A percentile compares a stretch with the other conserved stretches of the same genome.
These are phyloP conservation scores for Microctenopoma stevenorrisi DNA, from an alignment of 2,797 vertebrate species.

Conservation along the genomic window DNA sequence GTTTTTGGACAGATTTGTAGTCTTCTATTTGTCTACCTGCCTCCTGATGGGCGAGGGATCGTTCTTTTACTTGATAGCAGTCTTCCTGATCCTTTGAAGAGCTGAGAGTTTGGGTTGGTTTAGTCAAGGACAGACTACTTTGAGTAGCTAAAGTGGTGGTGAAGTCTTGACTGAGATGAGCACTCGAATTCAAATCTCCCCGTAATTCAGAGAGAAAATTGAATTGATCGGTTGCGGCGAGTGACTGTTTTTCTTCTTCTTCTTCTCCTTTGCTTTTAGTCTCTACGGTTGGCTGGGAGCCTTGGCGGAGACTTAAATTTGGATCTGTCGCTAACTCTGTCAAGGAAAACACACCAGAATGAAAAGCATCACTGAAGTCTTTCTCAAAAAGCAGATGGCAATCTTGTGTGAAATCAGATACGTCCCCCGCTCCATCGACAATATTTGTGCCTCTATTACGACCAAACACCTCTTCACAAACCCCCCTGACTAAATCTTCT, in stretches of 20 bases:
- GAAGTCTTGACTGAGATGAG: slow-evolving; percentile 24
- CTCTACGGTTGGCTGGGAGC: background rate
- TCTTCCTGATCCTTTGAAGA: slow-evolving; percentile 43
- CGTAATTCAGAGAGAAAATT: slow-evolving; percentile 12
- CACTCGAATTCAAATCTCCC: slow-evolving; percentile 36
- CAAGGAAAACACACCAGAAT: slow-evolving; percentile 49
- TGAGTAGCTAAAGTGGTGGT: background rate
- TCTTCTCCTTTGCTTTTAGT: slow-evolving; percentile 7
- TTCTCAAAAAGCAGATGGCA: slow-evolving; percentile 33
- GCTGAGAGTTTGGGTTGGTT: slow-evolving; percentile 25
- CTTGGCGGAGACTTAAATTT: slow-evolving; percentile 16
- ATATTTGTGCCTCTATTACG: slow-evolving; percentile 13
- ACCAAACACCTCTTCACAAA: slow-evolving; percentile 68
- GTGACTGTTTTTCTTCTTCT: slow-evolving; percentile 5
- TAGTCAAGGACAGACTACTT: slow-evolving; percentile 4
- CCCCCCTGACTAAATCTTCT: slow-evolving; percentile 58
- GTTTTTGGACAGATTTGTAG: background rate
- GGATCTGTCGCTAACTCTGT: slow-evolving; percentile 39
- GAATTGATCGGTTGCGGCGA: slow-evolving; percentile 11
- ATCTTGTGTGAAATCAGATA: slow-evolving; percentile 8
- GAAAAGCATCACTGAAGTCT: slow-evolving; percentile 46
- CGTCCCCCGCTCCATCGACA: slow-evolving; percentile 35
- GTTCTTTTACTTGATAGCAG: slow-evolving; percentile 42
- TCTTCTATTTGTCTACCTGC: slow-evolving; percentile 39
- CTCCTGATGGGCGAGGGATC: slow-evolving; percentile 31